Evolutionary conservation across 2,113 vertebrate genomes (phyloP), one percentile per base, ranked within the genome.

Genomic region (Nycticryphes semicollaris): DNA sequence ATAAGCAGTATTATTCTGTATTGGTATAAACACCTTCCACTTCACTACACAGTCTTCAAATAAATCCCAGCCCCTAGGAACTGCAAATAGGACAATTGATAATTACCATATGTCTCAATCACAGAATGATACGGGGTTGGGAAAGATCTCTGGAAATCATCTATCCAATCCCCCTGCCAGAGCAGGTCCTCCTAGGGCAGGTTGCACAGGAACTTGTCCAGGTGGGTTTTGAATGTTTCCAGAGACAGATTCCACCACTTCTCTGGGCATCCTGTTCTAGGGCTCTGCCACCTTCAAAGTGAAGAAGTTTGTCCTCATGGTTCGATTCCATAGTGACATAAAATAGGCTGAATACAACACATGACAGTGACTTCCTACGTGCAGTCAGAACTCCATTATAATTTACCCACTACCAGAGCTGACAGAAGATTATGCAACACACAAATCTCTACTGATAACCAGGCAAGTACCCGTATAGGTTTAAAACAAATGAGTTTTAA

Each of bases 261-360:
- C 47, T 47, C 47, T 47, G 47, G 47, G 47, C 47, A 47, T 19
- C 47, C 47, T 10, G 19, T 21, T 47, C 47, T 17, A 47, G 47
- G 47, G 19, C 19, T 47, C 47, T 47, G 47, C 47, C 47, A 47
- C 19, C 20, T 6, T 47, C 19, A 21, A 47, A 47, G 47, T 21
- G 47, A 47, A 47, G 47, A 47, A 47, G 47, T 21, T 47, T 19
- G 19, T 47, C 47, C 47, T 47, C 47, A 21, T 47, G 47, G 7
- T 47, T 47, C 19, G 47, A 47, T 21, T 19, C 47, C 47, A 53
- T 37, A 59, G 14, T 39, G 20, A 15, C 86, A 57, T 69, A 37
- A 79, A 80, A 37, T 0, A 56, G 6, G 3, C 0, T 4, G 79
- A 59, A 1, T 37, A 47, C 43, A 60, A 30, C 30, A 56, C 2